phyloP scores from a whole-genome alignment of 2,113 vertebrate species.

The Ancistrus triradiatus region DNA sequence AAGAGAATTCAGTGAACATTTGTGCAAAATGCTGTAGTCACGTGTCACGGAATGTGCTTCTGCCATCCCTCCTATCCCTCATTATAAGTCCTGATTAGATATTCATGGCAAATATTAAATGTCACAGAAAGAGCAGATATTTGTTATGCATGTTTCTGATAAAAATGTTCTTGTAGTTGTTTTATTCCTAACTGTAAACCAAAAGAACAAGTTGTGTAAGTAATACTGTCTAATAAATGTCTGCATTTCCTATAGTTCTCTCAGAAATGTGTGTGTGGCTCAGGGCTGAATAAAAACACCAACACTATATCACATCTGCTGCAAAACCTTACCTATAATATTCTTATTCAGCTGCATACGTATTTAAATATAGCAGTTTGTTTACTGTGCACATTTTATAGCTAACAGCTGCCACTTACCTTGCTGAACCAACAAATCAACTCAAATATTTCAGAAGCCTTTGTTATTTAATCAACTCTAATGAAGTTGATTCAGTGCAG shows the following conservation, averaged over 20 bases:
- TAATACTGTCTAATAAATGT: too few species aligned
- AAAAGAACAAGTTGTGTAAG: too few species aligned
- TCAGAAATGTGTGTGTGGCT: too few species aligned
- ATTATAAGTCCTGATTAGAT: constrained; percentile 66
- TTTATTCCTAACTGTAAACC: too few species aligned
- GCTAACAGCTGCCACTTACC: not conserved
- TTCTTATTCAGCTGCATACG: not conserved
- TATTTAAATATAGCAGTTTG: not conserved
- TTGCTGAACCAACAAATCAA: not conserved
- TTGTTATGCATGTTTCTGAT: constrained; percentile 70
- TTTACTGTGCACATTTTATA: not conserved
- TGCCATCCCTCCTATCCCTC: constrained; percentile 61
- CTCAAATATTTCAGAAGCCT: too few species aligned
- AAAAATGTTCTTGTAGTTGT: constrained; percentile 58
- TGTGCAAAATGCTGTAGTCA: constrained; percentile 44
- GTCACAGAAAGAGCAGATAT: constrained; percentile 68
- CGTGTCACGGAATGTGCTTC: constrained; percentile 60
- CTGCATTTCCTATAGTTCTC: too few species aligned
- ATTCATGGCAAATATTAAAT: constrained; percentile 70
- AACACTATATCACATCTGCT: too few species aligned
- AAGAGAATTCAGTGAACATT: constrained; percentile 15
- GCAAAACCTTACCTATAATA: not conserved
- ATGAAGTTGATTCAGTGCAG: too few species aligned
- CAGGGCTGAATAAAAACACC: too few species aligned
- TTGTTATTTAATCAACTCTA: too few species aligned